Conservation (phyloP, 2,113 vertebrate species). For the Penelope pileata region DNA sequence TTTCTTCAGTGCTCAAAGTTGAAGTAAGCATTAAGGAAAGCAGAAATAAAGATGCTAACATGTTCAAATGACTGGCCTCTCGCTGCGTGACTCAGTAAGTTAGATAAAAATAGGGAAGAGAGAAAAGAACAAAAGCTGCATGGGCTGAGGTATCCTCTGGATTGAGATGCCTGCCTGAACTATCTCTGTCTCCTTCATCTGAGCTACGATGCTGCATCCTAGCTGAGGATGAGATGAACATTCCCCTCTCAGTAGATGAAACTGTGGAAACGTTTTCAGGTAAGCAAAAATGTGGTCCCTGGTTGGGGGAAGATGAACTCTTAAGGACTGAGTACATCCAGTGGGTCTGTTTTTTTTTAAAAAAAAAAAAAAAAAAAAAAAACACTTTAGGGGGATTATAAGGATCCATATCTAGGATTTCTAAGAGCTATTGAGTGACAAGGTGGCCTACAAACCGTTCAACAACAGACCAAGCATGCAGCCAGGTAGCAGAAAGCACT, state of each 20-base stretch:
- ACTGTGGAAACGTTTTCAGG: not conserved
- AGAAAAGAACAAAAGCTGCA: not conserved
- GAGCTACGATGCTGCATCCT: not conserved
- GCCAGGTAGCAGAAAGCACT: too few species aligned
- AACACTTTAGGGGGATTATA: not conserved
- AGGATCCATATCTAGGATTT: too few species aligned
- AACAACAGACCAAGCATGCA: too few species aligned
- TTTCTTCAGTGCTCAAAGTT: not conserved
- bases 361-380: too few species aligned
- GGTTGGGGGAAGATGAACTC: not conserved
- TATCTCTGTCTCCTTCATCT: not conserved
- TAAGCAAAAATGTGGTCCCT: not conserved
- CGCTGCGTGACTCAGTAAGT: not conserved
- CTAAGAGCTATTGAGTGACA: too few species aligned
- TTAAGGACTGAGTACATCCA: too few species aligned
- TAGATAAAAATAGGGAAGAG: fast-evolving
- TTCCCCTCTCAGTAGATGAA: not conserved
- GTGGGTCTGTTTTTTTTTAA: not conserved
- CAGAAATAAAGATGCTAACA: not conserved
- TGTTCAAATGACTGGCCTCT: not conserved
- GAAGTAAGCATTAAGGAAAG: not conserved
- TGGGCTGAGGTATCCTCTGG: not conserved
- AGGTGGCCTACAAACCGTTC: too few species aligned
- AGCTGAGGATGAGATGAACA: not conserved
- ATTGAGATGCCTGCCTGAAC: not conserved